A percentile compares a stretch with the other conserved stretches of the same genome.
These are phyloP conservation scores for Cynopterus brachyotis DNA, from an alignment of 2,113 vertebrate species.

Conservation along the genomic window DNA sequence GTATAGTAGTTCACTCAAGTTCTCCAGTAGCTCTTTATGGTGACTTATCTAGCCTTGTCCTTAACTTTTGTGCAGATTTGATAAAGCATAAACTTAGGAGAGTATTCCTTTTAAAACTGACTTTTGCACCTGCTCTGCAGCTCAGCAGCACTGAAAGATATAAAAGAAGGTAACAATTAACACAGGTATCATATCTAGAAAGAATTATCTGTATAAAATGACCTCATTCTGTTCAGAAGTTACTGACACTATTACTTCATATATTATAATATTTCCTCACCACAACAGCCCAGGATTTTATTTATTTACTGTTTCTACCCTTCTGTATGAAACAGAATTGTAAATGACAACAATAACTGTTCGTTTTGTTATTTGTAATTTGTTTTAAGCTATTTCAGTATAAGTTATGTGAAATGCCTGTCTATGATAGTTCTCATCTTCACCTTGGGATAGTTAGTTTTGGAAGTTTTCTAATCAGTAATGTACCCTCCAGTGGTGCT, in stretches of 20 bases:
- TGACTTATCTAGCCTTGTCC: neutral
- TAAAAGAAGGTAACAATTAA: neutral
- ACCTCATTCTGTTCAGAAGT: neutral
- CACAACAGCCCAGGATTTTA: neutral
- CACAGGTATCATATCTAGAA: neutral
- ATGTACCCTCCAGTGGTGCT: neutral
- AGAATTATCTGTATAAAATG: neutral
- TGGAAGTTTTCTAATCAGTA: neutral
- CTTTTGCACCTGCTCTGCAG: neutral
- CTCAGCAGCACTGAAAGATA: neutral
- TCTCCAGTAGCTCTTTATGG: too few relatives aligned
- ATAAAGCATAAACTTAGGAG: neutral
- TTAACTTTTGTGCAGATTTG: neutral
- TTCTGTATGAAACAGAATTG: neutral
- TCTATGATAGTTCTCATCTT: neutral
- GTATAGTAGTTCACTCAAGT: too few relatives aligned
- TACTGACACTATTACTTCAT: neutral
- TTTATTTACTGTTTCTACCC: neutral
- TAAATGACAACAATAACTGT: neutral
- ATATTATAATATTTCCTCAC: neutral
- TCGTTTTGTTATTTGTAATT: neutral
- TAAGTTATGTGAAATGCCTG: neutral
- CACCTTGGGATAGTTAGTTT: neutral
- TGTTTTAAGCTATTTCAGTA: neutral
- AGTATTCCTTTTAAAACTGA: neutral